A percentile compares a stretch with the other conserved stretches of the same genome.
Evolutionary conservation across 2,797 vertebrate species (phyloP).

Genomic region (Echeneis naucrates): DNA sequence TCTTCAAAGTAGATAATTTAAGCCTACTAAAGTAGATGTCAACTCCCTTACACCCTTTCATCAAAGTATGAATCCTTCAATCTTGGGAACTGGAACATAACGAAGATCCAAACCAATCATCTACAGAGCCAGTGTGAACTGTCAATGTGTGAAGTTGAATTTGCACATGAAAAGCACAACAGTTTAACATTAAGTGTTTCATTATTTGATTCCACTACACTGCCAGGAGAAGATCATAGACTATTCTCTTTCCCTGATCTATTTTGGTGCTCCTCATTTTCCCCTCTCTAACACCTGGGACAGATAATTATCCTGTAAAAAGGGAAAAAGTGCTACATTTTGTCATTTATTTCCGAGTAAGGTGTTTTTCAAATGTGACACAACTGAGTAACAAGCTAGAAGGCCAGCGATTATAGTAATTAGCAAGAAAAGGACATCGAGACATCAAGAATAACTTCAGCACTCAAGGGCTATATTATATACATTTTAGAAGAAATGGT

Average conservation of each 20-base stretch:
- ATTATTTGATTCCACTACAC: constrained; percentile 77
- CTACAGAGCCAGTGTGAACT: constrained; percentile 67
- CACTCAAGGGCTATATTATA: constrained; percentile 7
- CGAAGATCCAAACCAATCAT: constrained; percentile 70
- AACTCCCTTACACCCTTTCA: constrained; percentile 74
- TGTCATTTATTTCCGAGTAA: constrained; percentile 52
- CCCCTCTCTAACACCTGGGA: constrained; percentile 73
- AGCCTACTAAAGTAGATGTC: constrained; percentile 78
- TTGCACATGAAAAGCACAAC: constrained; percentile 81
- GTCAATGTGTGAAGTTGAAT: constrained; percentile 81
- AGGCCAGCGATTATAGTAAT: constrained; percentile 56
- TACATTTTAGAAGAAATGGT: constrained; percentile 37
- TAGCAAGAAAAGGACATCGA: constrained; percentile 51
- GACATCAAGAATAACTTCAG: constrained; percentile 34
- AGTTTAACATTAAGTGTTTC: constrained; percentile 80
- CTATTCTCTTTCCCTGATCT: constrained; percentile 76
- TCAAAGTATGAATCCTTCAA: constrained; percentile 60
- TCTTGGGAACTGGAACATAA: constrained; percentile 68
- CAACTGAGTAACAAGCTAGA: constrained; percentile 57
- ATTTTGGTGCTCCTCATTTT: constrained; percentile 83
- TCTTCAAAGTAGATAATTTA: constrained; percentile 79
- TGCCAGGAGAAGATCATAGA: constrained; percentile 80
- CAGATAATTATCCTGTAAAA: constrained; percentile 82
- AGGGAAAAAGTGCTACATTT: constrained; percentile 53
- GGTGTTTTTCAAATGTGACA: constrained; percentile 68